Base-by-base conservation (phyloP, 1,140 invertebrate species). In the Apis laboriosa region DNA sequence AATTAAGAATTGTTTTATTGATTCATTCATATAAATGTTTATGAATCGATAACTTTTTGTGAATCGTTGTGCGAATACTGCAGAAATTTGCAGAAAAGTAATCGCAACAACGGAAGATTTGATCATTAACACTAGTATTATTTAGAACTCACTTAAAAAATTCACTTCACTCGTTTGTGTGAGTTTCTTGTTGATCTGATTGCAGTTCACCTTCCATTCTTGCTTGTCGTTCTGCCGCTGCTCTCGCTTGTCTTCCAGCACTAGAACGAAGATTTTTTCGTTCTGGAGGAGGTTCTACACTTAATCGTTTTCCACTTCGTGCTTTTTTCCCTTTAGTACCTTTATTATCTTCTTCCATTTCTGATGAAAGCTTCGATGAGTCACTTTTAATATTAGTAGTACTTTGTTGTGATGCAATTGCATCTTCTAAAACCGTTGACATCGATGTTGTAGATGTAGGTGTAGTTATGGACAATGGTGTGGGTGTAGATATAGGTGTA, bases 221-320 rank as follows among this genome's bases (percentile, higher is more conserved):
- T 0, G 93, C 94, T 72, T 94, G 94, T 56, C 94, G 80, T 76
- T 94, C 93, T 1, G 94, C 94, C 0, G 94, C 94, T 7, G 94
- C 94, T 77, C 93, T 91, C 1, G 94, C 94, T 78, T 94, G 94
- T 84, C 94, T 89, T 3, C 94, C 94, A 13, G 94, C 94, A 79
- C 94, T 94, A 0, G 93, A 94, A 9, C 94, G 93, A 51, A 94
- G 84, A 86, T 94, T 94, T 58, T 94, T 94, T 9, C 94, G 88
- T 84, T 94, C 94, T 0, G 92, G 88, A 0, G 93, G 93, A 2
- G 93, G 94, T 55, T 94, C 94, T n/a, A 90, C 86, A 34, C 83
- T 92, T 11, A 92, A 21, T 34, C 92, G 90, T 63, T 94, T 94
- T 13, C 92, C 91, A 7, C 90, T 91, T n/a, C 93, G 85, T 0